These are phyloP conservation scores for Leptarthrus brevirostris DNA, from an alignment of 2,888 invertebrate genomes.

Conservation along the genomic window DNA sequence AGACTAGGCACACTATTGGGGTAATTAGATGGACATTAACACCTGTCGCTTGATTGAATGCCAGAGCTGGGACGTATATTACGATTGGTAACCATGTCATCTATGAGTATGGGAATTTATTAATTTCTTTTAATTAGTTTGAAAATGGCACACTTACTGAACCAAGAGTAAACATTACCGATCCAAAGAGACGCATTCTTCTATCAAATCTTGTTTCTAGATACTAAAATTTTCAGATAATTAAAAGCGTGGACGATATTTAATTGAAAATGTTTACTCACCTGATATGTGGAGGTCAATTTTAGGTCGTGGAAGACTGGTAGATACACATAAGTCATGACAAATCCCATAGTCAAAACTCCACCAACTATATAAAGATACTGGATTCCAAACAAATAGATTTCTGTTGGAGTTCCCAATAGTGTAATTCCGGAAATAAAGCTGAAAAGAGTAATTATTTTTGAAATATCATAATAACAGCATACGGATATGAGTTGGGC, in stretches of 20 bases:
- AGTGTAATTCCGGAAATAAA: constrained; percentile 82
- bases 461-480: too few species aligned
- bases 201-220: constrained; percentile 75
- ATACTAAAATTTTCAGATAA: constrained; percentile 68
- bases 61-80: constrained; percentile 78
- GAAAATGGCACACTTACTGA: constrained; percentile 69
- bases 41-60: constrained; percentile 83
- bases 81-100: constrained; percentile 79
- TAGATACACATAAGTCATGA: constrained; percentile 73
- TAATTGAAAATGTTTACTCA: constrained; percentile 59
- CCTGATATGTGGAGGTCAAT: constrained; percentile 82
- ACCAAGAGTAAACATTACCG: constrained; percentile 73
- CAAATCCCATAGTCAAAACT: constrained; percentile 71
- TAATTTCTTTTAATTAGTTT: not conserved
- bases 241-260: not conserved
- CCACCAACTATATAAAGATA: constrained; percentile 75
- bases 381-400: constrained; percentile 81
- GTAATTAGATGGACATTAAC: constrained; percentile 80
- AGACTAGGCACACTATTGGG: constrained; percentile 78
- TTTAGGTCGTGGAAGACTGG: constrained; percentile 79
- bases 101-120: constrained; percentile 64
- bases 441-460: constrained; percentile 64
- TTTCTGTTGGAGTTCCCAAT: constrained; percentile 81
- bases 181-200: constrained; percentile 75
- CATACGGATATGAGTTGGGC: too few species aligned